Base-by-base conservation (phyloP, 2,797 vertebrate genomes). In the Diplodus puntazzo region DNA sequence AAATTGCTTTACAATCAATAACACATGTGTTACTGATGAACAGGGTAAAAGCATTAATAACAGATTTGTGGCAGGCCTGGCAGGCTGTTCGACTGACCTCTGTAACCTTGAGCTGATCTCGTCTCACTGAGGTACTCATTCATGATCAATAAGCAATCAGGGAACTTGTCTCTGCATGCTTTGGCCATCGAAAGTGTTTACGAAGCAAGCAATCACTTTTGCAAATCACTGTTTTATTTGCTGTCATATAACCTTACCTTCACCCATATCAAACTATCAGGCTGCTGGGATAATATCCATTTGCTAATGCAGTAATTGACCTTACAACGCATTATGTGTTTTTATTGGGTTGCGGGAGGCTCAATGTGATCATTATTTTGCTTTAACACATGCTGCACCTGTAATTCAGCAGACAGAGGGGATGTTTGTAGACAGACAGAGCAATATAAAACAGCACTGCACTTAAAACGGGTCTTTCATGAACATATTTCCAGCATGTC, bases 61-160 rank as follows among this genome's bases (percentile, higher is more conserved):
- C 68, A 79, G 50, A 84, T 85, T 63, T 75, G 68, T 59, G 42
- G 43, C 42, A 58, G 61, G 49, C 59, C 63, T 78, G 45, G 46
- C 68, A 53, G 68, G 50, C 68, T 75, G 48, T 75, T 79, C 69
- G 27, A 80, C 67, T 89, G 84, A 93, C 88, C 92, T 85, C 74
- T 78, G 75, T 78, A 80, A 89, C 91, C 89, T 90, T 90, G 81
- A 84, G 80, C 78, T 81, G 85, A 88, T 91, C 89, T 87, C 73
- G 63, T 69, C 79, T 85, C 77, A 66, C 83, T 82, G 83, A 80
- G 80, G 55, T 85, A 77, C 88, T 87, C 86, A 89, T 88, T 88
- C 77, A 77, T 94, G 90, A 95, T 96, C 95, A 95, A 95, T 95
- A 95, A 95, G 87, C 90, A 94, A 95, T 95, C 93, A 95, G 86